Evolutionary conservation across 2,113 vertebrate species (phyloP), one percentile per base, ranked within the genome.

Genomic region (Engystomops pustulosus): DNA sequence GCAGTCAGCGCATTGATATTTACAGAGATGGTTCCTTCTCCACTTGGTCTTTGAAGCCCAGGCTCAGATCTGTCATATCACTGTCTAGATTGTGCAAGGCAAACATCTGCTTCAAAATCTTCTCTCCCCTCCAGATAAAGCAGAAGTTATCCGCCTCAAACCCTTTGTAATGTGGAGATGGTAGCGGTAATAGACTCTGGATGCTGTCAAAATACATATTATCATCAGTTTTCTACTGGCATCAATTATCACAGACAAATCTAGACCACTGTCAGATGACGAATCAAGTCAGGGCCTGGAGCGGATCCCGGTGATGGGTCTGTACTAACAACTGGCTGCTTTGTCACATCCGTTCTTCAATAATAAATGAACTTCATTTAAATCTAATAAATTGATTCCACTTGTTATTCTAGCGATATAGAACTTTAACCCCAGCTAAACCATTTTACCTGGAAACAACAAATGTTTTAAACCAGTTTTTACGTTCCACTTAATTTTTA

Each of bases 201-300:
- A 47, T 47, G 23, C 70, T 74, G 70, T 74, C 70, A 74, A 74
- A 74, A 74, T 74, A 30, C 45, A 74, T 74, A 47, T 74, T 74
- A 45, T 74, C 70, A 74, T 74, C 44, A 18, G 70, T 49, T 74
- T 17, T 74, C 23, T 49, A 7, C n/a, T 9, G 30, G 41, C 69
- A 45, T 8, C 69, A 72, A 45, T 72, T 27, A 72, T 47, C 38
- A 45, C 41, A 72, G 69, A 44, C 23, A 74, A 47, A 74, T 74
- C 44, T 74, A 74, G 41, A 74, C 14, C 70, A 18, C 44, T 49
- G 70, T 74, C 70, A 74, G 70, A 74, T 74, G 15, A 49, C 12
- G 70, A 47, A 15, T 36, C 6, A 17, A 3, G 44, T 27, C 70
- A 32, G 45, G 41, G 70, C 70, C 70, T 45, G 44, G 25, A 49